phyloP scores from a whole-genome alignment of 2,113 vertebrate genomes.

The Oceanodroma tethys region DNA sequence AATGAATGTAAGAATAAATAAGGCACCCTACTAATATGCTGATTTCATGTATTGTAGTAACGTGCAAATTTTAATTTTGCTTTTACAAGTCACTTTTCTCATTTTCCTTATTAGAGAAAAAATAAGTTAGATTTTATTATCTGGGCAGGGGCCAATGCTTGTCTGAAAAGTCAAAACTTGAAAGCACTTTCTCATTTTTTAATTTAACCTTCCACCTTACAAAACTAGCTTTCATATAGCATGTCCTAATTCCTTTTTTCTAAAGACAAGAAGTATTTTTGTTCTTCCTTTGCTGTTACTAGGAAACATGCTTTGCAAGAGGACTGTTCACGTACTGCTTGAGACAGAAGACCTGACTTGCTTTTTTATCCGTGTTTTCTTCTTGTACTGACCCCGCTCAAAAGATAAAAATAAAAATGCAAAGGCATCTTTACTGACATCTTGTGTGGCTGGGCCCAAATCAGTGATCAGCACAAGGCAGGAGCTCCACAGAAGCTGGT shows the following conservation, averaged over 20 bases:
- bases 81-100: background rate
- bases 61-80: background rate
- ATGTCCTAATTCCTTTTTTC: conserved; percentile 29
- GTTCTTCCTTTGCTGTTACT: conserved; percentile 41
- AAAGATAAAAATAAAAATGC: conserved; percentile 16
- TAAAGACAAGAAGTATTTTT: conserved; percentile 47
- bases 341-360: conserved; percentile 23
- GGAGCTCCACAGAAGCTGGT: background rate
- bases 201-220: background rate
- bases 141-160: background rate
- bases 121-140: background rate
- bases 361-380: background rate
- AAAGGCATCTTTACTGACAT: background rate
- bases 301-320: conserved; percentile 31
- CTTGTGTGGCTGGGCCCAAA: background rate
- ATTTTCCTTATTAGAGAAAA: background rate
- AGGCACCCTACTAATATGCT: conserved; percentile 1
- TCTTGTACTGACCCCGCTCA: background rate
- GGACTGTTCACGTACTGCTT: background rate
- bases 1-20: conserved; percentile 15
- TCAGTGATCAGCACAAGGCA: background rate
- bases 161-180: background rate
- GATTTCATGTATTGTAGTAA: background rate
- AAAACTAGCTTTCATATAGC: background rate
- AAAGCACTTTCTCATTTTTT: background rate